Evolutionary conservation across 2,113 vertebrate genomes (phyloP).

Genomic region (Ammodytes marinus): DNA sequence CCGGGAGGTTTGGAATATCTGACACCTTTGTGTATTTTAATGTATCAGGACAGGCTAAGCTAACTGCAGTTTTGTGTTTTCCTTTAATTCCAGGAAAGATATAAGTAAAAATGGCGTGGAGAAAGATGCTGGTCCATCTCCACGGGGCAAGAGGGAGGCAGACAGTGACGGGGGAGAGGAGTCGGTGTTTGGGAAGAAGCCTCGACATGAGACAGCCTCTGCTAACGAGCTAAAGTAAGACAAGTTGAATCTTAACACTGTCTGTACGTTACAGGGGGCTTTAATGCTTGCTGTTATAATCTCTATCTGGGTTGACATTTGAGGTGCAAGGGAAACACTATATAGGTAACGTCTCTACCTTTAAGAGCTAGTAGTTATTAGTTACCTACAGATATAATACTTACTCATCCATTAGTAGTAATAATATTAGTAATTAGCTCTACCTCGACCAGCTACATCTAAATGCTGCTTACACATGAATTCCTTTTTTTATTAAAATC

Average conservation of each 20-base stretch:
- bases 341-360: background rate
- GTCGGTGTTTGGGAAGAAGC: conserved; percentile 87
- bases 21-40: too few relatives aligned
- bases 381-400: background rate
- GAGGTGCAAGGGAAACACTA: too few relatives aligned
- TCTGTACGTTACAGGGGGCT: background rate
- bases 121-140: conserved; percentile 57
- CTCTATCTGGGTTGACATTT: background rate
- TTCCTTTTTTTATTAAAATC: background rate
- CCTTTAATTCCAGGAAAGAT: conserved; percentile 80
- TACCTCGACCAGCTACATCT: background rate
- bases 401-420: background rate
- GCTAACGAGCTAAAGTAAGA: conserved; percentile 91
- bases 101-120: conserved; percentile 69
- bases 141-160: conserved; percentile 84
- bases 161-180: conserved; percentile 85
- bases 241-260: background rate
- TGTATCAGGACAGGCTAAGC: background rate
- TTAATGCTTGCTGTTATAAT: background rate
- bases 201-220: conserved; percentile 85
- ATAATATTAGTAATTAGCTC: background rate
- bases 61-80: background rate
- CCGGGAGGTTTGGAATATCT: too few relatives aligned
- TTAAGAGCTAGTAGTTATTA: background rate
- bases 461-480: background rate